Conservation (phyloP, 2,888 invertebrate species). For the Formica aserva region DNA sequence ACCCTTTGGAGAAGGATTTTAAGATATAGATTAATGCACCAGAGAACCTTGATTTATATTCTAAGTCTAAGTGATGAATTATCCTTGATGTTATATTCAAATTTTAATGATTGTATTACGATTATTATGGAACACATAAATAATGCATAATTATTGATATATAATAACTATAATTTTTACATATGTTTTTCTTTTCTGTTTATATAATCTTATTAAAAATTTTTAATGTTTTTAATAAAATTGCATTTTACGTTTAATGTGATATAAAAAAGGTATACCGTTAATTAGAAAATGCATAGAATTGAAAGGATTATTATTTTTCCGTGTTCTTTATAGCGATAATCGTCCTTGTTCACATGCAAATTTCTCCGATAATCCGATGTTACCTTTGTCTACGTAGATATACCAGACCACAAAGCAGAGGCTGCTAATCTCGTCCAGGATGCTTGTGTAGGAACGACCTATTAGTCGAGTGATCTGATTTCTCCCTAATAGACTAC, state of each 20-base stretch:
- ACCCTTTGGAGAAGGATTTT: constrained; percentile 11
- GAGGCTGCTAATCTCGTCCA: constrained; percentile 46
- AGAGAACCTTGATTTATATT: constrained; percentile 25
- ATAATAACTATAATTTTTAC: not conserved
- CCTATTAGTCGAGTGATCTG: constrained; percentile 57
- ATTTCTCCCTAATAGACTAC: constrained; percentile 57
- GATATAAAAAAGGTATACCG: not conserved
- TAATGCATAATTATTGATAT: not conserved
- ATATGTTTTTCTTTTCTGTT: not conserved
- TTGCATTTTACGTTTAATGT: not conserved
- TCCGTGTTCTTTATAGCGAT: constrained; percentile 1
- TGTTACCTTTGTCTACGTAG: constrained; percentile 54
- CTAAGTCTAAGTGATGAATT: not conserved
- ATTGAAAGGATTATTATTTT: constrained; percentile 13
- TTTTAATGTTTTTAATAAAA: not conserved
- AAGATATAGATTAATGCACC: constrained; percentile 22
- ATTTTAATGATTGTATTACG: not conserved
- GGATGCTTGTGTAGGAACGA: constrained; percentile 56
- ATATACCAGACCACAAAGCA: constrained; percentile 50
- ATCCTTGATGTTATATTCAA: not conserved
- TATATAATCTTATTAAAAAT: not conserved
- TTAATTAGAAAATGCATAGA: not conserved
- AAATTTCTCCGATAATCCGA: constrained; percentile 51
- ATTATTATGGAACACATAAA: not conserved
- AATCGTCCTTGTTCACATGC: constrained; percentile 33